phyloP scores from a whole-genome alignment of 2,888 invertebrate species.

The Bombylius discolor region DNA sequence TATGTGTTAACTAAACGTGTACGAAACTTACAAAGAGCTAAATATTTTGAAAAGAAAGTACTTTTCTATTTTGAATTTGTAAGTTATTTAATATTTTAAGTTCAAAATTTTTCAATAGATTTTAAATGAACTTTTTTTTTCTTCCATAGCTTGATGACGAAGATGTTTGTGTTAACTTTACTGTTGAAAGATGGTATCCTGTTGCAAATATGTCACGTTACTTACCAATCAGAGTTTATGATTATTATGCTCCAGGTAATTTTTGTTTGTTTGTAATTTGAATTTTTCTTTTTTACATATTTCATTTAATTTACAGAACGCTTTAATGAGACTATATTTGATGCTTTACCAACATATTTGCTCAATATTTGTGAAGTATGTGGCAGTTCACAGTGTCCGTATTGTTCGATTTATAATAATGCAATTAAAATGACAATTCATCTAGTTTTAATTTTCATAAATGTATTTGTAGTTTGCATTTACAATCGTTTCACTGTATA shows the following conservation, averaged over 20 bases:
- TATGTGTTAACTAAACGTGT: constrained; percentile 72
- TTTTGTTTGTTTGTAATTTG: constrained; percentile 3
- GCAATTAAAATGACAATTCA: constrained; percentile 19
- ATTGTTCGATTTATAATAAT: constrained; percentile 74
- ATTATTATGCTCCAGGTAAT: constrained; percentile 76
- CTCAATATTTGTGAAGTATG: constrained; percentile 89
- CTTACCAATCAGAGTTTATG: constrained; percentile 79
- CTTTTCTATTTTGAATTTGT: constrained; percentile 90
- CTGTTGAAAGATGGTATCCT: constrained; percentile 88
- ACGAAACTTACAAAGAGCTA: constrained; percentile 70
- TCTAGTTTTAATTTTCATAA: not conserved
- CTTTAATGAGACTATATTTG: constrained; percentile 84
- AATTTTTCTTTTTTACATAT: not conserved
- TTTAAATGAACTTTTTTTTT: not conserved
- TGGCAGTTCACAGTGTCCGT: constrained; percentile 87
- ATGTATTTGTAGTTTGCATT: not conserved
- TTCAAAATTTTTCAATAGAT: not conserved
- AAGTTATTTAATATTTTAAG: constrained; percentile 34
- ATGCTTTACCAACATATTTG: constrained; percentile 71
- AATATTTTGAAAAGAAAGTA: constrained; percentile 67
- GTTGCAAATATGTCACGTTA: constrained; percentile 94
- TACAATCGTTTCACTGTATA: not conserved
- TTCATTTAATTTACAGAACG: constrained; percentile 50
- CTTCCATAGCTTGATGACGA: constrained; percentile 59
- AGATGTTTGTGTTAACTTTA: constrained; percentile 82